Conservation (phyloP, 2,888 invertebrate genomes). For the Pachymerium ferrugineum region DNA sequence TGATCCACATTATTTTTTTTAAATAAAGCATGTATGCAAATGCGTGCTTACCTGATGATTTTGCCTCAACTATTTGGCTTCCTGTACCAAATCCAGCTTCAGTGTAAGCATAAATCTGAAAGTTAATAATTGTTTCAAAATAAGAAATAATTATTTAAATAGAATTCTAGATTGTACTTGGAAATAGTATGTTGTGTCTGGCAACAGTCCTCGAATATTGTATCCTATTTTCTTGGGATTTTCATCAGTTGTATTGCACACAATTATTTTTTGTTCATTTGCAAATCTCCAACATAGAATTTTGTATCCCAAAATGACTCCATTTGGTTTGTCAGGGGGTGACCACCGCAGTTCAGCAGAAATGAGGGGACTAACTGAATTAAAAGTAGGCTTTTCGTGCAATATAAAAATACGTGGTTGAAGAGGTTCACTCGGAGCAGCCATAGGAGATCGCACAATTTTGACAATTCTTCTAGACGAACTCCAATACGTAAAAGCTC, state of each 20-base stretch:
- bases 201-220: constrained; percentile 54
- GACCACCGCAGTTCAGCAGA: constrained; percentile 73
- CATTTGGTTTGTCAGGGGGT: constrained; percentile 65
- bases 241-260: constrained; percentile 44
- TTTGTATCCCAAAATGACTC: constrained; percentile 66
- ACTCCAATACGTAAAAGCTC: constrained; percentile 81
- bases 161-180: constrained; percentile 50
- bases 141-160: neutral
- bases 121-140: constrained; percentile 37
- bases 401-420: constrained; percentile 68
- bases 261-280: constrained; percentile 24
- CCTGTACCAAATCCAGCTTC: constrained; percentile 68
- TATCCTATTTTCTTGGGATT: constrained; percentile 53
- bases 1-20: neutral
- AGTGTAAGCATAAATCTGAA: constrained; percentile 73
- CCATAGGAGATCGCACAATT: constrained; percentile 68
- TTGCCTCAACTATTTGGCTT: constrained; percentile 60
- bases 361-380: constrained; percentile 41
- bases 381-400: constrained; percentile 45
- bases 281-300: constrained; percentile 61
- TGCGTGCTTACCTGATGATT: constrained; percentile 54
- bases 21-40: neutral
- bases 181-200: constrained; percentile 63
- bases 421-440: constrained; percentile 66
- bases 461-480: constrained; percentile 59